phyloP scores from a whole-genome alignment of 2,888 invertebrate species.

The Tolmerus cingulatus region DNA sequence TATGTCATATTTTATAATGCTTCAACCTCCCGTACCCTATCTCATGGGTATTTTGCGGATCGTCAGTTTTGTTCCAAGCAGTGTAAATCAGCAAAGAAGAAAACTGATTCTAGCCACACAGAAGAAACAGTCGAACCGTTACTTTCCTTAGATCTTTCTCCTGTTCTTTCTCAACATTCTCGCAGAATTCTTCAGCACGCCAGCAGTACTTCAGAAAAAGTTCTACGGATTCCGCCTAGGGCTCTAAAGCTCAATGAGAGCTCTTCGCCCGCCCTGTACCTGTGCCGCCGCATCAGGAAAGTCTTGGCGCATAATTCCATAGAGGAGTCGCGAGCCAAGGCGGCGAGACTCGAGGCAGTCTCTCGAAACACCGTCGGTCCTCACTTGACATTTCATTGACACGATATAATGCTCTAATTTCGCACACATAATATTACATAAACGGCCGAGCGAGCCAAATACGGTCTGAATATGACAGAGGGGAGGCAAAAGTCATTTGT shows the following conservation, averaged over 20 bases:
- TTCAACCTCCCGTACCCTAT: not conserved
- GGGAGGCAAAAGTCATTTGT: constrained; percentile 14
- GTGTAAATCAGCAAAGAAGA: not conserved
- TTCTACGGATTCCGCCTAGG: not conserved
- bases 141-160: not conserved
- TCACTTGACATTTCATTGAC: constrained; percentile 33
- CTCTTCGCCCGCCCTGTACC: not conserved
- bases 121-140: not conserved
- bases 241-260: not conserved
- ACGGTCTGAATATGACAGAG: not conserved
- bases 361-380: not conserved
- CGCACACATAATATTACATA: constrained; percentile 15
- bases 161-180: not conserved
- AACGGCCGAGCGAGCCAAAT: not conserved
- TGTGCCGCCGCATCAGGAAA: not conserved
- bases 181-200: not conserved
- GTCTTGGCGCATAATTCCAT: not conserved
- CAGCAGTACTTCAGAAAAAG: not conserved
- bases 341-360: not conserved
- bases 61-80: not conserved
- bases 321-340: not conserved
- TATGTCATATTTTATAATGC: not conserved
- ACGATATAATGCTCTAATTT: constrained; percentile 30
- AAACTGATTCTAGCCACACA: not conserved
- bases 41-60: not conserved